phyloP scores from a whole-genome alignment of 2,113 vertebrate genomes.

The Siphamia tubifer region DNA sequence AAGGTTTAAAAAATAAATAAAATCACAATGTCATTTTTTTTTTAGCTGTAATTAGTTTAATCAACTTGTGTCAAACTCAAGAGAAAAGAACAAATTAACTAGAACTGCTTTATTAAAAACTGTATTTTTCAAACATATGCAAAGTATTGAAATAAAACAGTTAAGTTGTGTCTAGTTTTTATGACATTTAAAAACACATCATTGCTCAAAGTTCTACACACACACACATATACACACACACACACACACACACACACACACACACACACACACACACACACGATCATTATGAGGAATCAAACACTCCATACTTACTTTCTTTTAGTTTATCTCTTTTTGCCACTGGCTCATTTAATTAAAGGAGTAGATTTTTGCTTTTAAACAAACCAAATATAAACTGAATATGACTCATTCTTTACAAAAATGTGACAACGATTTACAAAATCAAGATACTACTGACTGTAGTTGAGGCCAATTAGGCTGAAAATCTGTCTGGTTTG shows the following conservation, averaged over 20 bases:
- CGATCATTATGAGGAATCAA: neutral
- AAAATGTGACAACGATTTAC: slow-evolving; percentile 43
- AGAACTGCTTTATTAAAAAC: neutral
- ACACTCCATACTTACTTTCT: neutral
- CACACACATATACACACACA: no score
- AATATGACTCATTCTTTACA: slow-evolving; percentile 28
- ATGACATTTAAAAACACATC: no score
- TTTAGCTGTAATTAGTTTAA: no score
- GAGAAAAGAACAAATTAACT: neutral
- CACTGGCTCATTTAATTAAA: neutral
- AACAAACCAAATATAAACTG: slow-evolving; percentile 32
- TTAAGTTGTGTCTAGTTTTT: no score
- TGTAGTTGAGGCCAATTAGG: slow-evolving; percentile 69
- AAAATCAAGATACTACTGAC: slow-evolving; percentile 51
- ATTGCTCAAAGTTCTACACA: no score
- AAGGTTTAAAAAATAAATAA: no score
- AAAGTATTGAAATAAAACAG: no score
- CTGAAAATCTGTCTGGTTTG: slow-evolving; percentile 56
- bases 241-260: no score
- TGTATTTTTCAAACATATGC: no score
- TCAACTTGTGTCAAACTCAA: slow-evolving; percentile 1
- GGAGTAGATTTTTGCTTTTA: neutral
- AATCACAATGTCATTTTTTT: no score
- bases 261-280: no score
- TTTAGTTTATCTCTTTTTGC: neutral